A percentile compares a stretch with the other conserved stretches of the same genome.
Evolutionary conservation across 1,140 invertebrate genomes (phyloP).

Genomic region (Nebria ingens): DNA sequence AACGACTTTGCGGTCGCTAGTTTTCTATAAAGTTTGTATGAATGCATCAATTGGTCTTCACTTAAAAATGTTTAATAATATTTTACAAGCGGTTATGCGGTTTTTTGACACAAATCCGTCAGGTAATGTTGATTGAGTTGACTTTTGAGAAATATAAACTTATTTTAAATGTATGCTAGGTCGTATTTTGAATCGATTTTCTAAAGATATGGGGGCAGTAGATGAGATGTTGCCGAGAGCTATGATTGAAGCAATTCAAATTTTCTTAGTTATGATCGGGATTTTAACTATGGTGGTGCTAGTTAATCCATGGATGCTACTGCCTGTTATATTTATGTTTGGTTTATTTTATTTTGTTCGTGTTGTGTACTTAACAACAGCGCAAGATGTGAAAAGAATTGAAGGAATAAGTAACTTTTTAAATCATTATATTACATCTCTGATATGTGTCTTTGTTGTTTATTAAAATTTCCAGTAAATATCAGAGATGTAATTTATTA

Average conservation of each 20-base stretch:
- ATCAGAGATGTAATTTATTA: neutral
- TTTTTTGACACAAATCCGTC: constrained; percentile 55
- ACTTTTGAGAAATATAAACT: constrained; percentile 23
- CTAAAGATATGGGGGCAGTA: constrained; percentile 69
- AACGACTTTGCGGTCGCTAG: constrained; percentile 47
- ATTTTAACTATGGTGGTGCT: constrained; percentile 50
- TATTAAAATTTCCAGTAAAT: neutral
- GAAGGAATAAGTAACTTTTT: constrained; percentile 64
- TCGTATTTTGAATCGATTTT: constrained; percentile 62
- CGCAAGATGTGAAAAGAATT: constrained; percentile 73
- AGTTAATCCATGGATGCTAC: constrained; percentile 60
- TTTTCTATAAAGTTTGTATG: constrained; percentile 74
- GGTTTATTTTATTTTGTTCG: constrained; percentile 62
- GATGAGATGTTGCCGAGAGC: constrained; percentile 77
- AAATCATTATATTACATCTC: constrained; percentile 8
- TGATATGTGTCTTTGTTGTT: constrained; percentile 13
- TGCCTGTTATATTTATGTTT: constrained; percentile 55
- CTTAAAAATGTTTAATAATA: constrained; percentile 69
- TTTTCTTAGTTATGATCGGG: constrained; percentile 50
- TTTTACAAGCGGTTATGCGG: constrained; percentile 56
- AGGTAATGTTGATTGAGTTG: constrained; percentile 37
- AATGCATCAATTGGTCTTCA: constrained; percentile 70
- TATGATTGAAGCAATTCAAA: constrained; percentile 66
- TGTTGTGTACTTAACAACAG: constrained; percentile 68
- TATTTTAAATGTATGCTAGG: constrained; percentile 31